phyloP scores from a whole-genome alignment of 2,888 invertebrate genomes.

The Suillia variegata region DNA sequence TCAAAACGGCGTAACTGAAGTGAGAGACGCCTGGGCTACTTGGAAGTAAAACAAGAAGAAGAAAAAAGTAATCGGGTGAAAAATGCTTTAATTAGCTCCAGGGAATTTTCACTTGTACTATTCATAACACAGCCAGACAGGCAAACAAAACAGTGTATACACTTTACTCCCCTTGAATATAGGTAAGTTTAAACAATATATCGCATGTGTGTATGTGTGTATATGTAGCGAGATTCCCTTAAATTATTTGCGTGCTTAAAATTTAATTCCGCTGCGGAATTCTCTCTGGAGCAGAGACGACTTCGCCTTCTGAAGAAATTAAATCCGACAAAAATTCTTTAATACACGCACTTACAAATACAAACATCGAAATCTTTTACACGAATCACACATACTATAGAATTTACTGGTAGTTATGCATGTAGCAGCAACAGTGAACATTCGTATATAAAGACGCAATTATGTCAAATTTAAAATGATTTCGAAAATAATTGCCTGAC shows the following conservation, averaged over 20 bases:
- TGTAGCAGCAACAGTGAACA: background rate
- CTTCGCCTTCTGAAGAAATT: background rate
- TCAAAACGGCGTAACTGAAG: background rate
- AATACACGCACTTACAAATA: no score
- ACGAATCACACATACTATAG: constrained; percentile 15
- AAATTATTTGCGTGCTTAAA: constrained; percentile 17
- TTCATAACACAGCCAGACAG: constrained; percentile 17
- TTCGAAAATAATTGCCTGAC: background rate
- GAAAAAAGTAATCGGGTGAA: constrained; percentile 13
- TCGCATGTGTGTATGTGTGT: no score
- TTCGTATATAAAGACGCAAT: constrained; percentile 44
- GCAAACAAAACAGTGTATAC: constrained; percentile 32
- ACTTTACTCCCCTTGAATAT: constrained; percentile 33
- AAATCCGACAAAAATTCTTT: background rate
- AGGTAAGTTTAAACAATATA: no score
- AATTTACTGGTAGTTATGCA: no score
- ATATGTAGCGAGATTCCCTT: background rate
- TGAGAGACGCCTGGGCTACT: background rate
- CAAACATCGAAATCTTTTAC: no score
- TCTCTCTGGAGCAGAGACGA: background rate
- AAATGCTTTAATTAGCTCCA: constrained; percentile 27
- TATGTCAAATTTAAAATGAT: constrained; percentile 34
- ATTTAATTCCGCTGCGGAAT: background rate
- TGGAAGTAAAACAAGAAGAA: constrained; percentile 13
- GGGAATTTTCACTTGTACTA: constrained; percentile 16